Conservation (phyloP, 2,797 vertebrate species). For the Hapalemur alaotrensis region DNA sequence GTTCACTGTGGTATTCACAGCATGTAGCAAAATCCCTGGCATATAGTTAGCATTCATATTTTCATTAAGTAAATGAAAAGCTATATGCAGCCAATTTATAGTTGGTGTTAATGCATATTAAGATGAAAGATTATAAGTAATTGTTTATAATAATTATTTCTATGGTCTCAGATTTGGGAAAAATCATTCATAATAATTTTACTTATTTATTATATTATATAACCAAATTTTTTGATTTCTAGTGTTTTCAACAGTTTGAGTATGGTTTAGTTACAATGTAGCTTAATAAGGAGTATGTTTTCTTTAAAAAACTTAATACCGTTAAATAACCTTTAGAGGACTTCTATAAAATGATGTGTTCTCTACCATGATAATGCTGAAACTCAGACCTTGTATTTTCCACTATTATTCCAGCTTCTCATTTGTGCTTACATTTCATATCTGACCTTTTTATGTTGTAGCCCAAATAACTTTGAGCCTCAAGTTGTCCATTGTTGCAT, state of each 20-base stretch:
- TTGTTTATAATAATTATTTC: background rate
- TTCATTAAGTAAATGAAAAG: background rate
- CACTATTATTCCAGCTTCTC: background rate
- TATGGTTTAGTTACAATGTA: background rate
- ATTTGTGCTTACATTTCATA: background rate
- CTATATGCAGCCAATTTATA: background rate
- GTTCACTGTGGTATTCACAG: background rate
- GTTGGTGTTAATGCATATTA: background rate
- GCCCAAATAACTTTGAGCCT: slow-evolving; percentile 4
- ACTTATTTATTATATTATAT: background rate
- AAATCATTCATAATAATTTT: background rate
- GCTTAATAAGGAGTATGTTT: background rate
- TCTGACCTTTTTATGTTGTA: background rate
- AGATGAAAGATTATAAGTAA: background rate
- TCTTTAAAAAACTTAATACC: background rate
- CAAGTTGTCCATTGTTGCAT: background rate
- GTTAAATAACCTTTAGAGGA: background rate
- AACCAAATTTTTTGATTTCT: background rate
- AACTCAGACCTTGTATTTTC: background rate
- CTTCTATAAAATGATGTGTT: background rate
- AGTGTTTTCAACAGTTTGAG: background rate
- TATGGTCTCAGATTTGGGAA: background rate
- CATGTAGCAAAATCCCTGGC: background rate
- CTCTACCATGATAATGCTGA: background rate
- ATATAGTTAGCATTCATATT: background rate